Percentiles rank a stretch among this genome's conserved stretches.
Evolutionary conservation across 2,888 invertebrate species (phyloP).

Genomic region (Homarus gammarus): DNA sequence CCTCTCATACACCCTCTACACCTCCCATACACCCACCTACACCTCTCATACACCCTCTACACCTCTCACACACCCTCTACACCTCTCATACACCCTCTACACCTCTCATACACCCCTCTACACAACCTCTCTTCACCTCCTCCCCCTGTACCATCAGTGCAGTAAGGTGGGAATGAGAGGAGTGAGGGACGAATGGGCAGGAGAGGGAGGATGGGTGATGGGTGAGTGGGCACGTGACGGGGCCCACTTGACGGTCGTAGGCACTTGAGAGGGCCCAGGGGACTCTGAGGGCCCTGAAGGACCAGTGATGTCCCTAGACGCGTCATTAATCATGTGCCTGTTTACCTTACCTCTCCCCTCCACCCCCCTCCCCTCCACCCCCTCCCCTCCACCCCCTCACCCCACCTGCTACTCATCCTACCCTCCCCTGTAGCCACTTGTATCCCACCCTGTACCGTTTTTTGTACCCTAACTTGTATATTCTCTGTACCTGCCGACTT

Average conservation of each 20-base stretch:
- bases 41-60: no score
- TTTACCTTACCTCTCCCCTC: not conserved
- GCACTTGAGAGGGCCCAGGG: not conserved
- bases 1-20: no score
- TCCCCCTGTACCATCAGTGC: no score
- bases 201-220: not conserved
- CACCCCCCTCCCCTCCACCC: not conserved
- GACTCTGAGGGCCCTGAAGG: not conserved
- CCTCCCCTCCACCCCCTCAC: constrained; percentile 1
- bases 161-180: no score
- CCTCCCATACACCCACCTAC: no score
- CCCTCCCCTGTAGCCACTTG: not conserved
- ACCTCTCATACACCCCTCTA: no score
- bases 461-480: not conserved
- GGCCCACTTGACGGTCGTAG: not conserved
- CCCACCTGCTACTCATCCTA: not conserved
- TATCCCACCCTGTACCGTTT: no score
- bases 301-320: not conserved
- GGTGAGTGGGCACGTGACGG: not conserved
- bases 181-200: no score
- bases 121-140: no score
- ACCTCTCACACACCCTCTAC: no score
- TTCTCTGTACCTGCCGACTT: no score
- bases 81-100: no score
- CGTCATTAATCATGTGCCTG: constrained; percentile 1